These are phyloP conservation scores for Chaitophorus viminalis DNA, from an alignment of 2,888 invertebrate genomes.

Conservation along the genomic window DNA sequence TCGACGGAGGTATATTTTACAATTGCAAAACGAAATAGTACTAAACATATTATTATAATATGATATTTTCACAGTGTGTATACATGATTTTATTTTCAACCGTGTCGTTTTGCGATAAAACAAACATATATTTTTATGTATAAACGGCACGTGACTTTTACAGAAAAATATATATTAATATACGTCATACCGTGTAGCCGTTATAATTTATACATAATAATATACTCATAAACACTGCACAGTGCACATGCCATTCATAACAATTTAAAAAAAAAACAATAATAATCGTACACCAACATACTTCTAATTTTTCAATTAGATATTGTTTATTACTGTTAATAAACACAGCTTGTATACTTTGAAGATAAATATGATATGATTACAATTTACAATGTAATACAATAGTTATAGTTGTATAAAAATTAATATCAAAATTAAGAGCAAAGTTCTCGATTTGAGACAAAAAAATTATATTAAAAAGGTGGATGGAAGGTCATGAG, in stretches of 20 bases:
- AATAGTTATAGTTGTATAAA: background rate
- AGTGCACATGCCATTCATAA: background rate
- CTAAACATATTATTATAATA: no score
- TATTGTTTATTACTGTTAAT: no score
- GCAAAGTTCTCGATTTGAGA: no score
- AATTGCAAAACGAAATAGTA: no score
- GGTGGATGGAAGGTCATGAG: no score
- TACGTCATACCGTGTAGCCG: background rate
- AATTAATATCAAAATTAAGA: background rate
- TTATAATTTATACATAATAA: background rate
- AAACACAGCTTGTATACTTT: no score
- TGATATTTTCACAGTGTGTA: no score
- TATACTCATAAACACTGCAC: conserved; percentile 11
- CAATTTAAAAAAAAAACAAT: background rate
- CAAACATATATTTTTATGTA: conserved; percentile 31
- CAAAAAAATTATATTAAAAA: no score
- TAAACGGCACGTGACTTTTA: conserved; percentile 28
- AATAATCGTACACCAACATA: no score
- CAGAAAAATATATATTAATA: conserved; percentile 13
- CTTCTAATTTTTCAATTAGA: no score
- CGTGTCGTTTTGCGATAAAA: conserved; percentile 35
- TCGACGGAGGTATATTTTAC: no score
- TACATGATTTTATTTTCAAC: conserved; percentile 5
- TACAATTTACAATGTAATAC: background rate
- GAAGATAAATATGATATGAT: background rate